These are phyloP conservation scores for Pherbina coryleti DNA, from an alignment of 2,888 invertebrate species.

Conservation along the genomic window DNA sequence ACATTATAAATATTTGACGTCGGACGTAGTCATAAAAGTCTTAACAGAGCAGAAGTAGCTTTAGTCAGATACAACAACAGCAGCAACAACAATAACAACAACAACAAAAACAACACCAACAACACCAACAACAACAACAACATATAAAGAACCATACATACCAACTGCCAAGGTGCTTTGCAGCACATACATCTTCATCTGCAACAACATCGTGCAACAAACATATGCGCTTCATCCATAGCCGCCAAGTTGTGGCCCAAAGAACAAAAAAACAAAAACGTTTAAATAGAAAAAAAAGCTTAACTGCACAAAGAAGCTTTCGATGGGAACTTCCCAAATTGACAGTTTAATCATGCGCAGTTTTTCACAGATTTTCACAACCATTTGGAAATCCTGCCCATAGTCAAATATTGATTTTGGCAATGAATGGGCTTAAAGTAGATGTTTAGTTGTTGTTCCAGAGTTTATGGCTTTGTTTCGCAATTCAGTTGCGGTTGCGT, in stretches of 20 bases:
- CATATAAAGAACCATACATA: neutral
- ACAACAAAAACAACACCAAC: neutral
- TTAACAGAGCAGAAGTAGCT: neutral
- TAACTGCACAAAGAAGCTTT: neutral
- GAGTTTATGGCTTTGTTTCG: too few relatives aligned
- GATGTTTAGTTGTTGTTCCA: too few relatives aligned
- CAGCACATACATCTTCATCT: neutral
- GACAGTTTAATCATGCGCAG: constrained; percentile 29
- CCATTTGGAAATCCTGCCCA: neutral
- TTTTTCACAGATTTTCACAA: neutral
- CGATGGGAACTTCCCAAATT: constrained; percentile 26
- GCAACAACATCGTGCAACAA: neutral
- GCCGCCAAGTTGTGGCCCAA: too few relatives aligned
- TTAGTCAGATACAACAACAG: neutral
- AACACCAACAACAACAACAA: neutral
- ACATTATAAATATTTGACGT: constrained; percentile 18
- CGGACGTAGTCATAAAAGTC: neutral
- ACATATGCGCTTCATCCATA: neutral
- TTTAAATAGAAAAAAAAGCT: neutral
- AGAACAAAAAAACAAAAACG: neutral
- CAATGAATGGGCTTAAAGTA: neutral
- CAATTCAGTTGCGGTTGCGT: too few relatives aligned
- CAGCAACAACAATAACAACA: neutral
- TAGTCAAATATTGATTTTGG: constrained; percentile 10
- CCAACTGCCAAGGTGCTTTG: neutral